These are phyloP conservation scores for Anguilla japonica DNA, from an alignment of 2,113 vertebrate species.

Conservation along the genomic window DNA sequence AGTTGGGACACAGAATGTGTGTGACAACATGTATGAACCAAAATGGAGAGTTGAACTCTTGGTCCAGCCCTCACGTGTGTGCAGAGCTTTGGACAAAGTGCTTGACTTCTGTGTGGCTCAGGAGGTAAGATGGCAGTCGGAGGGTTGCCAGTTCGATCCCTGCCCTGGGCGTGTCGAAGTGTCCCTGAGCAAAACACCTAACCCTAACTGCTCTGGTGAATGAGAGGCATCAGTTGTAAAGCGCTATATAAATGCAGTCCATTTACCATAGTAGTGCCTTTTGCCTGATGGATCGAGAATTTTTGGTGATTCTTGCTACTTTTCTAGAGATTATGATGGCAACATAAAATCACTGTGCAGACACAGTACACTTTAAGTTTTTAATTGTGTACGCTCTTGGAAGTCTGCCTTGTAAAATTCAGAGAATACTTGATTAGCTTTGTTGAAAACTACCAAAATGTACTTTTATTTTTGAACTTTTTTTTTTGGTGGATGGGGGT, in stretches of 20 bases:
- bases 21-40: not conserved
- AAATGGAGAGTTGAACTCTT: not conserved
- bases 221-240: too few species aligned
- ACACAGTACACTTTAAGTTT: not conserved
- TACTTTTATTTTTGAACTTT: not conserved
- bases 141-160: too few species aligned
- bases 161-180: too few species aligned
- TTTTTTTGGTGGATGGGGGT: not conserved
- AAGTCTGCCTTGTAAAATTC: not conserved
- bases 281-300: not conserved
- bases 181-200: too few species aligned
- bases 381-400: not conserved
- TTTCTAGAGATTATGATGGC: not conserved
- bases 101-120: too few species aligned
- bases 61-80: too few species aligned
- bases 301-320: not conserved
- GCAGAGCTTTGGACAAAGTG: too few species aligned
- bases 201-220: too few species aligned
- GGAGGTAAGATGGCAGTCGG: too few species aligned
- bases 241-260: too few species aligned
- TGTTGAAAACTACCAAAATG: not conserved
- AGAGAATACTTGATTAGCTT: not conserved
- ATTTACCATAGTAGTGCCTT: too few species aligned
- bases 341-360: not conserved
- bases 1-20: not conserved